These are phyloP conservation scores for Anniella stebbinsi DNA, from an alignment of 2,797 vertebrate genomes.

Conservation along the genomic window DNA sequence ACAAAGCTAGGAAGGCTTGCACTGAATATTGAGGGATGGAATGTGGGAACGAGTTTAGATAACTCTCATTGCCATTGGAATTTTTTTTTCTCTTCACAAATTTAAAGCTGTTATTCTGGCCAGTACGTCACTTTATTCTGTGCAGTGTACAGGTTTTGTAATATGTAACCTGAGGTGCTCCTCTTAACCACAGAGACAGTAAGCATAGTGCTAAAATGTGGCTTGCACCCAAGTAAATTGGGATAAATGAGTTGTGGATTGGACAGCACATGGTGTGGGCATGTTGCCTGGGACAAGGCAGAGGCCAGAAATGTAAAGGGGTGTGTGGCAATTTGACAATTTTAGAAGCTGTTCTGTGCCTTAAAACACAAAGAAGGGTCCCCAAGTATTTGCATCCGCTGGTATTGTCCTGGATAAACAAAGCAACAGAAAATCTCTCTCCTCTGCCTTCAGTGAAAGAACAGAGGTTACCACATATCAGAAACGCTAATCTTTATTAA, in stretches of 20 bases:
- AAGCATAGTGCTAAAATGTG: not conserved
- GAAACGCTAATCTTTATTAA: not conserved
- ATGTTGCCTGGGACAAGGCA: not conserved
- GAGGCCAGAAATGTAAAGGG: not conserved
- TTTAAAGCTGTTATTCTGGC: not conserved
- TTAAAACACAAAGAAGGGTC: not conserved
- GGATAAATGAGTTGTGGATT: not conserved
- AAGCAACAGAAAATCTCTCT: not conserved
- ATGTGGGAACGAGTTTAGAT: not conserved
- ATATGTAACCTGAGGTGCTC: not conserved
- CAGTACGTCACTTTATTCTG: not conserved
- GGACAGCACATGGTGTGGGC: too few relatives aligned
- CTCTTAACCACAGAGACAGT: not conserved
- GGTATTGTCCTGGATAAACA: not conserved
- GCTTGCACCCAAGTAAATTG: not conserved
- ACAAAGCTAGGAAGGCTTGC: not conserved
- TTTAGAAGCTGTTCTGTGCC: not conserved
- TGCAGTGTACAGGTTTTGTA: not conserved
- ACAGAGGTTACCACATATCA: not conserved
- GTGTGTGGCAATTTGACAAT: too few relatives aligned
- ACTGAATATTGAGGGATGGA: not conserved
- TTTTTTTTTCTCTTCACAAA: not conserved
- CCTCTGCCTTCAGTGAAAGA: not conserved
- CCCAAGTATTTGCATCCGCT: not conserved
- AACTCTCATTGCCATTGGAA: too few relatives aligned